Base-by-base conservation (phyloP, 2,113 vertebrate genomes). In the Prochilodus magdalenae region DNA sequence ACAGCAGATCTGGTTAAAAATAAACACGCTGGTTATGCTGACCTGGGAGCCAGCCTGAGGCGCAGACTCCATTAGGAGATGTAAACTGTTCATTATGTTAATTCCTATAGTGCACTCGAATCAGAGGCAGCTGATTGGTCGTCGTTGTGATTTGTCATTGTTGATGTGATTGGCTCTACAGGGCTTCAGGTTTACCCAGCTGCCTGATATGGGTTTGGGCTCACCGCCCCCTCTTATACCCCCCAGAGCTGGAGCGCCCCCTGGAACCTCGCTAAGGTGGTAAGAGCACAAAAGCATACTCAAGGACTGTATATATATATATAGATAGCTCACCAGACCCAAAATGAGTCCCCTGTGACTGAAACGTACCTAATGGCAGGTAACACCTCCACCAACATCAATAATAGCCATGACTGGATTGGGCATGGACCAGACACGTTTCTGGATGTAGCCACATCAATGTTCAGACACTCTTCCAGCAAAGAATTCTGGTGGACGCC, bases 111-210 rank as follows among this genome's bases (percentile, higher is more conserved):
- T 24, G 44, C 27, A 24, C n/a, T 72, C 6, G 2, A 51, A 10
- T 36, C n/a, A 1, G 15, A 55, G 22, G 33, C n/a, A n/a, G 59
- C 44, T 81, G 67, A 73, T 81, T 87, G 72, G 12, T 57, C 79
- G 73, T 27, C 36, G 49, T 40, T 76, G 22, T 60, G 24, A 60
- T n/a, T n/a, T 20, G 77, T 12, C 5, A 71, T 26, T 20, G 74
- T 70, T 78, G 1, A 49, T 75, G 66, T 69, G 30, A 80, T 83
- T 81, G 74, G 44, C 27, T 80, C 63, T 81, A 65, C 91, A 99
- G 98, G 97, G 97, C 82, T 99, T 98, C 86, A 95, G 97, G 83
- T 99, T 98, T 91, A 98, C 97, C 60, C 98, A 99, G 91, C 97
- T 99, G 87, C 97, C 98, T 79, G 98, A 99, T 80, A 99, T 99